Evolutionary conservation across 37 sponge, comb jelly and placozoan species (phyloP).

Genomic region (Crambe crambe): DNA sequence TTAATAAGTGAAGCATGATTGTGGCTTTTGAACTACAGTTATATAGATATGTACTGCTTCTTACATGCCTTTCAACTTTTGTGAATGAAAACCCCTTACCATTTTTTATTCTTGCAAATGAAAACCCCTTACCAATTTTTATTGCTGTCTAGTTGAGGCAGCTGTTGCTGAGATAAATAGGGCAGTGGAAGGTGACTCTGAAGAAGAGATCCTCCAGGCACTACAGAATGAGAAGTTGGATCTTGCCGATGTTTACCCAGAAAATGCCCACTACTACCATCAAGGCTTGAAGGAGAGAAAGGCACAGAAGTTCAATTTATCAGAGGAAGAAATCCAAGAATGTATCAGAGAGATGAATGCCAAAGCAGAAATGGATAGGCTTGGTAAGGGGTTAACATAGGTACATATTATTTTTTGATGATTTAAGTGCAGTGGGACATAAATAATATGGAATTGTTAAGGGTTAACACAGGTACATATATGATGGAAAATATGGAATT

Average conservation of each 20-base stretch:
- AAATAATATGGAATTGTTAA: too few relatives aligned
- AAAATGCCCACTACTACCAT: constrained; percentile 72
- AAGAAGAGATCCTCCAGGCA: constrained; percentile 51
- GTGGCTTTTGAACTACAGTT: too few relatives aligned
- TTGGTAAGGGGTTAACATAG: constrained; percentile 17
- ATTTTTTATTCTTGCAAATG: neutral
- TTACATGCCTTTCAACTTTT: too few relatives aligned
- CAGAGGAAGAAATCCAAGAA: constrained; percentile 70
- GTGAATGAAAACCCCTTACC: neutral
- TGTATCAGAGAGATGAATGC: constrained; percentile 58
- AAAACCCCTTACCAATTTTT: neutral
- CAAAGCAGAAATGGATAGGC: constrained; percentile 56
- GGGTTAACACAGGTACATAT: too few relatives aligned
- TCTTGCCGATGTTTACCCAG: constrained; percentile 51
- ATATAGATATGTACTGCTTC: neutral
- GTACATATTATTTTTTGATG: neutral
- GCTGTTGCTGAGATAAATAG: constrained; percentile 74
- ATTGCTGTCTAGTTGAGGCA: constrained; percentile 26
- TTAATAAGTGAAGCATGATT: too few relatives aligned
- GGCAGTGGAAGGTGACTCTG: constrained; percentile 42
- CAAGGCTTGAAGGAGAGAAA: constrained; percentile 50
- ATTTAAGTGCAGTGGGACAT: too few relatives aligned
- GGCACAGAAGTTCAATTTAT: constrained; percentile 37
- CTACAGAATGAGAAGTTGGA: constrained; percentile 70
- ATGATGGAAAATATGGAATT: too few relatives aligned